Conservation (phyloP, 2,113 vertebrate genomes). For the Dromiciops gliroides region DNA sequence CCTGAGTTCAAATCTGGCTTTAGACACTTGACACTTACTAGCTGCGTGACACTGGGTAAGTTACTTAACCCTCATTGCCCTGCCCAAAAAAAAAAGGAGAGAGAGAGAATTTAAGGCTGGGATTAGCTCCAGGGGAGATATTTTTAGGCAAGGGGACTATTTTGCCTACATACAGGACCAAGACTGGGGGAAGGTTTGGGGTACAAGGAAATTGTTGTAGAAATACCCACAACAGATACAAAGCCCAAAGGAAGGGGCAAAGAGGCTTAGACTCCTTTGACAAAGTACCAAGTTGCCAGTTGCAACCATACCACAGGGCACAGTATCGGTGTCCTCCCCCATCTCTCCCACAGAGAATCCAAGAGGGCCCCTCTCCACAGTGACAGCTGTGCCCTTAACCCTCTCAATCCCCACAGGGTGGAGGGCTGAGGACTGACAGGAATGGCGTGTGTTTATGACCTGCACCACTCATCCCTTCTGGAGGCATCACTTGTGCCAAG, state of each 20-base stretch:
- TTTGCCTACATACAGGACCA: neutral
- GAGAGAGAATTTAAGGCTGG: neutral
- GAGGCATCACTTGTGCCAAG: neutral
- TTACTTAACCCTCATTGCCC: no score
- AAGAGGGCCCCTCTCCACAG: neutral
- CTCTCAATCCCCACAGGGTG: neutral
- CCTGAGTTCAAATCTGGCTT: no score
- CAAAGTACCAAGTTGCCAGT: no score
- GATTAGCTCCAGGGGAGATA: neutral
- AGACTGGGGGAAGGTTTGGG: neutral
- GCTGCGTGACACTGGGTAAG: no score
- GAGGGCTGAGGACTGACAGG: neutral
- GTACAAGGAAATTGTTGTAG: neutral
- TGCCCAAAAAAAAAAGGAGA: no score
- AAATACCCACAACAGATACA: neutral
- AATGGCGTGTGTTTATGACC: neutral
- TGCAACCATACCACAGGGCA: neutral
- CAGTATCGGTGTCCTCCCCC: neutral
- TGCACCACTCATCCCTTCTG: neutral
- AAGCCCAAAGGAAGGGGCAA: neutral
- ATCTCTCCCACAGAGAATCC: neutral
- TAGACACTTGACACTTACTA: no score
- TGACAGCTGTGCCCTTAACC: neutral
- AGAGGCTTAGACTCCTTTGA: no score
- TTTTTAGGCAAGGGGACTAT: neutral